Evolutionary conservation across 2,888 invertebrate genomes (phyloP), one percentile per base, ranked within the genome.

Genomic region (Xylota sylvarum): DNA sequence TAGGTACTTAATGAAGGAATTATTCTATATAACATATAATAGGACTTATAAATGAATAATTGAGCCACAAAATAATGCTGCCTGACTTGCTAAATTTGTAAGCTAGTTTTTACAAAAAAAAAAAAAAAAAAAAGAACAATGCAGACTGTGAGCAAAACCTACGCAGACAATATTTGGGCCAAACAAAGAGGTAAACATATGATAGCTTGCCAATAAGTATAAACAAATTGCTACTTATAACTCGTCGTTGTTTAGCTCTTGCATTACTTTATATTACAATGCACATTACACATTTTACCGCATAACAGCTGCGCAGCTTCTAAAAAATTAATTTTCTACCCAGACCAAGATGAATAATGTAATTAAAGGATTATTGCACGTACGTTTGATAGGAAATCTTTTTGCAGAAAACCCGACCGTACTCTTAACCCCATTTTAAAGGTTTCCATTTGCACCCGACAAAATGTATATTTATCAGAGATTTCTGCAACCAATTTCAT

Each of bases 261-360:
- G 23, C 37, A 7, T 10, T 10, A 37, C 32, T 32, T 7, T 37
- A 37, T 10, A 37, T 7, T 37, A 37, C 37, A 37, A 9, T n/a
- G n/a, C n/a, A n/a, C n/a, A 17, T 5, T 6, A 7, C 46, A 14
- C 14, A 17, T 7, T 46, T 17, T 17, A 17, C 12, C 37, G 7
- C 46, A 46, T 17, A 46, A 46, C 46, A 46, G 46, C 60, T 62
- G 60, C 60, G 60, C 43, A 43, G 40, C 40, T 62, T 62, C 12
- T 14, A 27, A 62, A 32, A 17, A 23, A 50, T 19, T 6, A 32
- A 14, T 50, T 12, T 37, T 19, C 32, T 19, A 7, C n/a, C 12
- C 40, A 9, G 19, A 2, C 12, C 40, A 9, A 37, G 5, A 19
- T 40, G 10, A 40, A 12, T 12, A 23, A 40, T 58, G 19, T 19